Evolutionary conservation across 2,797 vertebrate genomes (phyloP).

Genomic region (Acipenser oxyrinchus): DNA sequence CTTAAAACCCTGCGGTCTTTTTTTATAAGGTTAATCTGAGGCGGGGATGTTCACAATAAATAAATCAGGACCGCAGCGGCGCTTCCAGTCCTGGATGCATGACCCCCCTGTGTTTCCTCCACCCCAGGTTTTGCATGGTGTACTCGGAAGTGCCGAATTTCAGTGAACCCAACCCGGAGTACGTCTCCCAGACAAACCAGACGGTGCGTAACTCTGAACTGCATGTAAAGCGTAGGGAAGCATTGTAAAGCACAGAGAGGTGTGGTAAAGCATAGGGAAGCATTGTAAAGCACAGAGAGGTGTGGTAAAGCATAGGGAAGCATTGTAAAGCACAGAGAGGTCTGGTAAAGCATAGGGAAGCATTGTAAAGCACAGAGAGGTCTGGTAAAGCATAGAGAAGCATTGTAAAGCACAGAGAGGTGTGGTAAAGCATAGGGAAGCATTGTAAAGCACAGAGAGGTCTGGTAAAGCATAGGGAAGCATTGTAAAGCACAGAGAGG

Average conservation of each 20-base stretch:
- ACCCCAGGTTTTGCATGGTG: slow-evolving; percentile 71
- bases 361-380: too few species aligned
- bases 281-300: neutral
- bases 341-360: too few species aligned
- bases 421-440: too few species aligned
- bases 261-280: neutral
- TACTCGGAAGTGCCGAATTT: slow-evolving; percentile 78
- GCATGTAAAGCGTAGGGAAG: neutral
- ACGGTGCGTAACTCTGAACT: slow-evolving; percentile 39
- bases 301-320: too few species aligned
- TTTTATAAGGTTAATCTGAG: neutral
- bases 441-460: too few species aligned
- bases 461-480: too few species aligned
- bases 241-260: slow-evolving; percentile 3
- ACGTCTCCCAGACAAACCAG: slow-evolving; percentile 58
- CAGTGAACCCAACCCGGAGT: slow-evolving; percentile 74
- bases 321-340: too few species aligned
- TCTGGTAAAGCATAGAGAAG: too few species aligned
- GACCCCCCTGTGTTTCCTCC: slow-evolving; percentile 1
- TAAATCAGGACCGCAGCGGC: too few species aligned
- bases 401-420: too few species aligned
- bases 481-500: too few species aligned
- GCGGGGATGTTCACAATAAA: neutral
- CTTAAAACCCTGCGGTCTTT: neutral
- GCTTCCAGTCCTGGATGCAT: slow-evolving; percentile 1